Conservation (phyloP, 2,113 vertebrate species). For the Emydocephalus ijimae region DNA sequence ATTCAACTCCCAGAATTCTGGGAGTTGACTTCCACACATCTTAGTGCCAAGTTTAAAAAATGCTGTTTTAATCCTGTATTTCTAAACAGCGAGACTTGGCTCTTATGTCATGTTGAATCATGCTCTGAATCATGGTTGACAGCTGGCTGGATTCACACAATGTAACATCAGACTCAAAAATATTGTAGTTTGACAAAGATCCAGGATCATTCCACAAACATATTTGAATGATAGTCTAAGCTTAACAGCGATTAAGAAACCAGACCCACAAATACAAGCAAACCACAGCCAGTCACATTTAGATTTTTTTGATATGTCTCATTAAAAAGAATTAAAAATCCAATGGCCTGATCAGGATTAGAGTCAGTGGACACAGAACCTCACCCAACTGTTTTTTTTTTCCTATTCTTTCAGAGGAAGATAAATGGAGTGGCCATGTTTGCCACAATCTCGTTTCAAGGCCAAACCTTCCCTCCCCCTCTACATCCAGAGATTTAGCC, state of each 20-base stretch:
- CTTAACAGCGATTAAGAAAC: background rate
- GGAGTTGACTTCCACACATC: background rate
- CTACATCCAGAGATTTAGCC: background rate
- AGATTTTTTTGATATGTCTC: background rate
- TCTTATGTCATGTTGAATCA: background rate
- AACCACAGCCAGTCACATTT: background rate
- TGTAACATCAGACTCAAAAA: background rate
- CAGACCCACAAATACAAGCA: background rate
- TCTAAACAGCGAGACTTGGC: background rate
- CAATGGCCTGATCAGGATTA: background rate
- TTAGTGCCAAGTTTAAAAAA: background rate
- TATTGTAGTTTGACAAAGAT: background rate
- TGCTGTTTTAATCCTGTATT: background rate
- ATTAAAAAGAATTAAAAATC: background rate
- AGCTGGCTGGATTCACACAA: background rate
- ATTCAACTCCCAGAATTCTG: background rate
- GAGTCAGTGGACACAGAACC: background rate
- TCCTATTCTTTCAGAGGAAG: background rate
- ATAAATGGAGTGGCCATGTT: background rate
- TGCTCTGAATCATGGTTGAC: background rate
- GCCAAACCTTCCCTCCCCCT: background rate
- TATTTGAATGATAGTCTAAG: background rate
- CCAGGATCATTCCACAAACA: background rate
- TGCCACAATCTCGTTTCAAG: background rate
- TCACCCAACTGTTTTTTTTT: background rate